These are phyloP conservation scores for Hydrolagus colliei DNA, from an alignment of 2,797 vertebrate genomes.

Conservation along the genomic window DNA sequence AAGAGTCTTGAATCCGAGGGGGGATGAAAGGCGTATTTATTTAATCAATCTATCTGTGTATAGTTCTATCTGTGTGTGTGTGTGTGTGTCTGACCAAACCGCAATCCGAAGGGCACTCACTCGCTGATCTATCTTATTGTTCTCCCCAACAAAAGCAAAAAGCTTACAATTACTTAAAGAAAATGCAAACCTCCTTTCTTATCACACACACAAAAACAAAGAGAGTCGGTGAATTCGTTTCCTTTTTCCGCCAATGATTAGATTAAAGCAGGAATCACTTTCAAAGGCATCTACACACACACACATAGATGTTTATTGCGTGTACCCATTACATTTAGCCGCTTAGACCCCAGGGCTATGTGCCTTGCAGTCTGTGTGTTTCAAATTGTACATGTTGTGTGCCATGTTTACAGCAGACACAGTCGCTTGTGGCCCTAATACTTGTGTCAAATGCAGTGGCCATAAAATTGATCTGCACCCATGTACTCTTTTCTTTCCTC, in stretches of 20 bases:
- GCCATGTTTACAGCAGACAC: slow-evolving; percentile 4
- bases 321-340: not conserved
- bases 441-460: not conserved
- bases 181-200: no score
- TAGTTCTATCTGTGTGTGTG: not conserved
- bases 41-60: not conserved
- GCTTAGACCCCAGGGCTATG: not conserved
- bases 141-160: no score
- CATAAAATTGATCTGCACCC: not conserved
- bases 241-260: no score
- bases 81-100: not conserved
- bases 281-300: no score
- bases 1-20: not conserved
- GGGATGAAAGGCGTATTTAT: not conserved
- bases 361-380: not conserved
- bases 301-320: no score
- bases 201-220: no score
- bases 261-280: no score
- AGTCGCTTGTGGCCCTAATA: not conserved
- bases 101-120: no score
- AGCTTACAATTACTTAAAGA: no score
- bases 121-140: no score
- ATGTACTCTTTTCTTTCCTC: not conserved
- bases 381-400: not conserved
- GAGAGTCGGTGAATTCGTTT: no score